Base-by-base conservation (phyloP, 2,797 vertebrate species). In the Epinephelus malabaricus region DNA sequence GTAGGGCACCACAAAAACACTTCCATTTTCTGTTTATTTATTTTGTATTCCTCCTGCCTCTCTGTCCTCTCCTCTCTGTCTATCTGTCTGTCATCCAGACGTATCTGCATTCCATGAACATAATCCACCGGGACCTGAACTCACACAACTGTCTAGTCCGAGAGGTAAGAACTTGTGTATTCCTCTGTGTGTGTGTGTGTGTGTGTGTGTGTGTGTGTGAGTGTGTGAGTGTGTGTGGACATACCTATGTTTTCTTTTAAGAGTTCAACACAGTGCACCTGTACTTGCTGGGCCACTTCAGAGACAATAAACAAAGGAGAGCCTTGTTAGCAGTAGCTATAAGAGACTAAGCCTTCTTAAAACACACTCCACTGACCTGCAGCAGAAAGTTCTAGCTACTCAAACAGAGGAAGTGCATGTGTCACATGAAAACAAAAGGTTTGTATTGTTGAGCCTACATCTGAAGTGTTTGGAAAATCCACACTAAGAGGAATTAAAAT, bases 31-130 rank as follows among this genome's bases (percentile, higher is more conserved):
- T 74, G 17, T 64, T 73, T 66, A 6, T 59, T 43, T 43, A 43
- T 58, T 34, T 73, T 73, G 54, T 46, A 13, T 72, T 66, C 14
- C 49, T 27, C 12, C 30, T 78, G 8, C 34, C 45, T 55, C 43
- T 65, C 61, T n/a, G n/a, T 64, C 27, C 10, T 69, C 68, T 63
- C 17, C 49, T 66, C 8, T 66, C 70, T 79, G 45, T 79, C 54
- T 15, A 27, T 78, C 66, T 79, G 7, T 77, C 21, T 87, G 60
- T 90, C 74, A 67, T 62, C 25, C 85, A 99, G 98, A 93, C 97
- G 17, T 99, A 99, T 91, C 96, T 99, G 89, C 98, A 99, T 92
- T 98, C 98, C 87, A 98, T 99, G 98, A 98, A 98, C 92, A 97
- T 99, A 89, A 99, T 99, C 92, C 98, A 99, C 88, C 95, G 98